Evolutionary conservation across 2,888 invertebrate genomes (phyloP).

Genomic region (Melolontha melolontha): DNA sequence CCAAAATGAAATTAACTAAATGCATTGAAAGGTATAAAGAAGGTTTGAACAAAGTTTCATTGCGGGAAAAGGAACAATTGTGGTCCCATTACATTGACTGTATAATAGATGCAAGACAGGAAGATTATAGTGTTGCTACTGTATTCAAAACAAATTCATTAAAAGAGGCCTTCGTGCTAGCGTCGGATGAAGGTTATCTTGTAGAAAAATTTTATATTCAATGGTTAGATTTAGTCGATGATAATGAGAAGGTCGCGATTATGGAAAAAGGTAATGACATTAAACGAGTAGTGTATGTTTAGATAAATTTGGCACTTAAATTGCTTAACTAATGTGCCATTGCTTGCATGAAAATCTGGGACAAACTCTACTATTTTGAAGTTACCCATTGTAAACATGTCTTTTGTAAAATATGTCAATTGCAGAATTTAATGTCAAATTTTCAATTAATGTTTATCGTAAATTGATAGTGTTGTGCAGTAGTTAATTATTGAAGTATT

Average conservation of each 20-base stretch:
- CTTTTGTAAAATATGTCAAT: too few relatives aligned
- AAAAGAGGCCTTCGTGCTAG: constrained; percentile 64
- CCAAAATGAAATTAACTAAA: constrained; percentile 49
- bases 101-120: constrained; percentile 68
- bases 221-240: constrained; percentile 56
- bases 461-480: too few relatives aligned
- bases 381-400: too few relatives aligned
- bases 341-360: too few relatives aligned
- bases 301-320: background rate
- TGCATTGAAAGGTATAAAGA: constrained; percentile 53
- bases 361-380: background rate
- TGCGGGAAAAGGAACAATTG: constrained; percentile 48
- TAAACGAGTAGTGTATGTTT: background rate
- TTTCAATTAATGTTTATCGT: too few relatives aligned
- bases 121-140: constrained; percentile 64
- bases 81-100: constrained; percentile 68
- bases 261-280: constrained; percentile 48
- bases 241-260: constrained; percentile 52
- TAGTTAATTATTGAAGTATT: too few relatives aligned
- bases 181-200: constrained; percentile 52
- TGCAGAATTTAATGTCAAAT: too few relatives aligned
- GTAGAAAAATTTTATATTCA: constrained; percentile 57
- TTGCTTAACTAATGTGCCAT: background rate
- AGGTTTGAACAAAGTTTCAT: constrained; percentile 52
- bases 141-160: constrained; percentile 67